Evolutionary conservation across 2,797 vertebrate species (phyloP).

Genomic region (Rachycentron canadum): DNA sequence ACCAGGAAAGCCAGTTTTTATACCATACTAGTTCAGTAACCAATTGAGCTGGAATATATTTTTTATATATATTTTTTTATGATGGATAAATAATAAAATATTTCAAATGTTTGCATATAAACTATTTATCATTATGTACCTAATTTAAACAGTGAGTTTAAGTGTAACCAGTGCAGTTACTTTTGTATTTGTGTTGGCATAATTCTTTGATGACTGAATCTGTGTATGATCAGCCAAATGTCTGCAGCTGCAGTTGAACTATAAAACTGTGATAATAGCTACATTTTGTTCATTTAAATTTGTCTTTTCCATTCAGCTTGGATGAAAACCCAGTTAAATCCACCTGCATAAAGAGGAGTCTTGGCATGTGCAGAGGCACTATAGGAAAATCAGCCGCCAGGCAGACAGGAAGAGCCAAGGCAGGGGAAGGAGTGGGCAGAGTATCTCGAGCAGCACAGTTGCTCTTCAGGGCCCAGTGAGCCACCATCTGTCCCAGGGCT

Average conservation of each 20-base stretch:
- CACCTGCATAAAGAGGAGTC: slow-evolving; percentile 42
- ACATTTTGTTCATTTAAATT: slow-evolving; percentile 37
- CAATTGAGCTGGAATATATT: slow-evolving; percentile 21
- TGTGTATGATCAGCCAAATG: slow-evolving; percentile 7
- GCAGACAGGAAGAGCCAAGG: slow-evolving; percentile 69
- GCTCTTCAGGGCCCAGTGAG: slow-evolving; percentile 89
- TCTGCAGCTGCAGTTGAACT: slow-evolving; percentile 11
- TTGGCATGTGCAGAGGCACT: slow-evolving; percentile 50
- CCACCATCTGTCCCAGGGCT: slow-evolving; percentile 91
- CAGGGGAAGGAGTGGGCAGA: slow-evolving; percentile 46
- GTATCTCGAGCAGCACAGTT: slow-evolving; percentile 81
- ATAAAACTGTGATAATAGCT: slow-evolving; percentile 12
- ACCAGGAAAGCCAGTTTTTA: slow-evolving; percentile 56
- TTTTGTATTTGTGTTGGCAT: not conserved
- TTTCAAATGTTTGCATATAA: slow-evolving; percentile 2
- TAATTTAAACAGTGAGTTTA: not conserved
- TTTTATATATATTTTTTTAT: slow-evolving; percentile 17
- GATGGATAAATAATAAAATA: not conserved
- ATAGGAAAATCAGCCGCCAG: slow-evolving; percentile 47
- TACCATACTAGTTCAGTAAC: slow-evolving; percentile 46
- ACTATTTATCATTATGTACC: not conserved
- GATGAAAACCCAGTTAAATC: slow-evolving; percentile 57
- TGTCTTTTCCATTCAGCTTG: slow-evolving; percentile 43
- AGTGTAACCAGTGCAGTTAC: not conserved
- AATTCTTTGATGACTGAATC: not conserved